phyloP scores from a whole-genome alignment of 2,113 vertebrate species.

The Pelmatolapia mariae region DNA sequence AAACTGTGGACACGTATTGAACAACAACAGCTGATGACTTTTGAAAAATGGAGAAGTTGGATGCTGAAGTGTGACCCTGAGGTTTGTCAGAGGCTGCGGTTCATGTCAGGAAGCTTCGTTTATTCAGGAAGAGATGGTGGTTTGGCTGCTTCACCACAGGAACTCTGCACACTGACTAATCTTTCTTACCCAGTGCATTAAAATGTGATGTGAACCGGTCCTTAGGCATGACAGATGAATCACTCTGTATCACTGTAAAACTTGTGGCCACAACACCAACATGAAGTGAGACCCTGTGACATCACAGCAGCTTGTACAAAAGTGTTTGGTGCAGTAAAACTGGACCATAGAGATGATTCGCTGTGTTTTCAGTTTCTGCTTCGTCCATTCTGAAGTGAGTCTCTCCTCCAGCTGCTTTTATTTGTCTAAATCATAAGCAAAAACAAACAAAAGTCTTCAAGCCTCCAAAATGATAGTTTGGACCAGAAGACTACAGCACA shows the following conservation, averaged over 20 bases:
- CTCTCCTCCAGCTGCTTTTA: background rate
- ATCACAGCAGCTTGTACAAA: background rate
- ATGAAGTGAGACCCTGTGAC: background rate
- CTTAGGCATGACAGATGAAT: rapidly evolving
- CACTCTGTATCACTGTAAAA: background rate
- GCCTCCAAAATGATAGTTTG: rapidly evolving
- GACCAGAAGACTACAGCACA: background rate
- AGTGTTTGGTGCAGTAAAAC: rapidly evolving
- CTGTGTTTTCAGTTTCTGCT: background rate
- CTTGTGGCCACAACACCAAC: background rate
- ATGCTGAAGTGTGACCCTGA: background rate
- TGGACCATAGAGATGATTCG: background rate
- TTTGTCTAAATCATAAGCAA: rapidly evolving
- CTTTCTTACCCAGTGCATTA: background rate
- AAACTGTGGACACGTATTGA: too few relatives aligned
- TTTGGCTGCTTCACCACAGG: background rate
- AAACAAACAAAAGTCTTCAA: background rate
- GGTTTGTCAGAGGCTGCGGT: background rate
- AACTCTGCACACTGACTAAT: background rate
- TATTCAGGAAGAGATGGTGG: background rate
- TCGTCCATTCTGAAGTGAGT: background rate
- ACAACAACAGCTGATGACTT: background rate
- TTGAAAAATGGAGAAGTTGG: background rate
- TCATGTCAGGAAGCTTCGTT: background rate
- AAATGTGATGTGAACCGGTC: background rate